Base-by-base conservation (phyloP, 2,888 invertebrate genomes). In the Amphipoea lucens region DNA sequence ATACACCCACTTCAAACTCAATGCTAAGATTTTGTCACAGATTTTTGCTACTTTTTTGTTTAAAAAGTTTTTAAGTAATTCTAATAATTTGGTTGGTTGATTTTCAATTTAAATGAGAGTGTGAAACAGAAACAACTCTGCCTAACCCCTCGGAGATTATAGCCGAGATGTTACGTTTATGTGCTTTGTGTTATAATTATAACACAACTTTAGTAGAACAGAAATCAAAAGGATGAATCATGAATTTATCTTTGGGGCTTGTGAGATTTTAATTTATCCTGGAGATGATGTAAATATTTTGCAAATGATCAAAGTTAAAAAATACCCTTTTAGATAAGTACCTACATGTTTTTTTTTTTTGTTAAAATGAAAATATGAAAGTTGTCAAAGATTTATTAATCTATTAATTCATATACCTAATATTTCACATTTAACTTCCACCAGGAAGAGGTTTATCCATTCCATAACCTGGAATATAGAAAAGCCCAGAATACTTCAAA, bases 1-100 rank as follows among this genome's bases (percentile, higher is more conserved):
- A 88, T 78, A 75, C 63, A 66, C 76, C 62, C 48, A 67, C 42
- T 73, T 77, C 67, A 68, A 74, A 54, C 66, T 76, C 60, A 82
- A 85, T 74, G 70, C 42, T 76, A 65, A 77, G 14, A 63, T 57
- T 29, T 60, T n/a, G 71, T 86, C 51, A 81, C 60, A 72, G 23
- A 65, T 62, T 51, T 60, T 65, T 45, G n/a, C 1, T n/a, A 14
- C 5, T 51, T 65, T 65, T 63, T 36, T 40, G n/a, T 60, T n/a
- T 60, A 48, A 45, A 40, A 14, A 20, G 7, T 51, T 57, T 60
- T 9, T n/a, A 71, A 17, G 17, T 4, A n/a, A 17, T 17, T 70
- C 17, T 0, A n/a, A 11, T 40, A 57, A 71, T 57, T 20, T 63
- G 4, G 20, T 36, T 63, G 9, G 20, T 63, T 9, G 20, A 20